Evolutionary conservation across 2,797 vertebrate species (phyloP).

Genomic region (Masticophis lateralis): DNA sequence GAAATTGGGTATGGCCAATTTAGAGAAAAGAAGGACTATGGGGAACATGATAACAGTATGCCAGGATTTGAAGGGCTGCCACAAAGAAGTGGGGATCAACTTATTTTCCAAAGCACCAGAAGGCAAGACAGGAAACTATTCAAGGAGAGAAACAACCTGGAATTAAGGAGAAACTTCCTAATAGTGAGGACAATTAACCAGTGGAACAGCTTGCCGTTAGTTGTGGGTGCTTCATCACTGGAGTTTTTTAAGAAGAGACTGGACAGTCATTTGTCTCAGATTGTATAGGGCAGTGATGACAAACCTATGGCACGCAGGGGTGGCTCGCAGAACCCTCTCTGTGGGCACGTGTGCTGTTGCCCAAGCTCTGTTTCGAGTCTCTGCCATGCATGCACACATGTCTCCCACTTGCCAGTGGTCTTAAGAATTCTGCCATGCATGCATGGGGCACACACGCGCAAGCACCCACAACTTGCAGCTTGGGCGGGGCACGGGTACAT

Average conservation of each 20-base stretch:
- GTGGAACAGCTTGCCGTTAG: not conserved
- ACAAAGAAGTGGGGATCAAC: not conserved
- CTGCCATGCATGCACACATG: too few species aligned
- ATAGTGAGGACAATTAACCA: not conserved
- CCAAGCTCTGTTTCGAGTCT: too few species aligned
- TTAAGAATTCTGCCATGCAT: too few species aligned
- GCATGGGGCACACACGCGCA: too few species aligned
- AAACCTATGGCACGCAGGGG: too few species aligned
- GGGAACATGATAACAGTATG: not conserved
- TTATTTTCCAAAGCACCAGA: not conserved
- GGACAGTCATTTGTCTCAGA: not conserved
- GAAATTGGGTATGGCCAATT: too few species aligned
- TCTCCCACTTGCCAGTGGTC: too few species aligned
- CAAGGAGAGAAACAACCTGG: not conserved
- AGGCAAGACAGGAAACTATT: not conserved
- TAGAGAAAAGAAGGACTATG: not conserved
- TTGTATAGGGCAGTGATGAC: not conserved
- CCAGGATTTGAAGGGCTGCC: not conserved
- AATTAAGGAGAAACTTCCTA: not conserved
- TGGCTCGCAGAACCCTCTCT: too few species aligned
- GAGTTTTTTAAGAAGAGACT: not conserved
- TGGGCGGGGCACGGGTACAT: too few species aligned
- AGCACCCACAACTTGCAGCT: too few species aligned
- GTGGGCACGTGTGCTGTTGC: too few species aligned
- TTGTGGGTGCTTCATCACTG: not conserved